A percentile compares a stretch with the other conserved stretches of the same genome.
phyloP scores from a whole-genome alignment of 1,140 invertebrate genomes.

The Sipha flava region DNA sequence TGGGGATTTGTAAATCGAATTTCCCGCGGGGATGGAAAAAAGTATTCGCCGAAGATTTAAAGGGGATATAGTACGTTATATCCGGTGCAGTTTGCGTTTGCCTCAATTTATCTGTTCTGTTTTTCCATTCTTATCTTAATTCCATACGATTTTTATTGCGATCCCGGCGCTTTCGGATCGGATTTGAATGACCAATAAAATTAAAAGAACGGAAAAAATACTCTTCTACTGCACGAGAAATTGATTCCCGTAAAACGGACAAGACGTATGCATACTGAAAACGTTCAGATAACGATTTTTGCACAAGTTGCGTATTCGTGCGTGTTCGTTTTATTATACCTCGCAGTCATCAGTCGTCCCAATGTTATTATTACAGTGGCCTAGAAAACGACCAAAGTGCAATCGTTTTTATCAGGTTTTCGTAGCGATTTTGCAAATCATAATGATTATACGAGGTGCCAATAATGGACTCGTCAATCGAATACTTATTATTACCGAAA shows the following conservation, averaged over 20 bases:
- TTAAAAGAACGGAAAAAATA: background rate
- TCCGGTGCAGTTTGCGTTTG: background rate
- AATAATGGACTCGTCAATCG: too few relatives aligned
- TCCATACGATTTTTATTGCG: background rate
- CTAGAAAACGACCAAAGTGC: background rate
- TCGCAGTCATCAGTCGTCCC: background rate
- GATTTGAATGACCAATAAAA: background rate
- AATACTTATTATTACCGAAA: background rate
- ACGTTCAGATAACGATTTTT: background rate
- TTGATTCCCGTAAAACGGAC: background rate
- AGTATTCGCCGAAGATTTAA: background rate
- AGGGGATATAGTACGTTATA: background rate
- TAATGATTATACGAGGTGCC: background rate
- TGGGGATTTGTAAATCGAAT: conserved; percentile 17
- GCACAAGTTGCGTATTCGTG: background rate
- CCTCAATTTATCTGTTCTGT: background rate
- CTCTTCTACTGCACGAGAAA: too few relatives aligned
- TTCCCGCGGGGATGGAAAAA: background rate
- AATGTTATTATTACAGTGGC: background rate
- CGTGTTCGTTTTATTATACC: background rate
- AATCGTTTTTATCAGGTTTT: background rate
- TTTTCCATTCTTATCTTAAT: background rate
- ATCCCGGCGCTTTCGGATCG: background rate
- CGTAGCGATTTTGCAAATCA: background rate
- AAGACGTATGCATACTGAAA: background rate